Percentiles rank a stretch among this genome's conserved stretches.
Evolutionary conservation across 1,140 invertebrate species (phyloP).

Genomic region (Drosophila subobscura): DNA sequence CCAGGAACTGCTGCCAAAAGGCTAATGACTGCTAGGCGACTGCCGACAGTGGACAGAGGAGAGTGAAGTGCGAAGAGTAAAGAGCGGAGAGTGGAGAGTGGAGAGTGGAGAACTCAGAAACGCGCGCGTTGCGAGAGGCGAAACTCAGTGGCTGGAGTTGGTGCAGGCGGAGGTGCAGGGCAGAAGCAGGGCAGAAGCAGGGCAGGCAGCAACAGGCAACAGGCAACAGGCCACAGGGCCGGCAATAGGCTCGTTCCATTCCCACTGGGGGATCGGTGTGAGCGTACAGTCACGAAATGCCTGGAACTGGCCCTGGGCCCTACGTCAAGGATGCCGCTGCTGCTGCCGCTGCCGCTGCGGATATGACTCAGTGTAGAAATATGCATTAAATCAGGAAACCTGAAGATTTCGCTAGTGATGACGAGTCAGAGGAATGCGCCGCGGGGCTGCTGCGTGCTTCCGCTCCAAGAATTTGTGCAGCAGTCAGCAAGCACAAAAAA

Average conservation of each 20-base stretch:
- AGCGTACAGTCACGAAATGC: conserved; percentile 41
- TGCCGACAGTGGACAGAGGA: too few species aligned
- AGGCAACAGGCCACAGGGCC: neutral
- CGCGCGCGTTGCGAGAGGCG: neutral
- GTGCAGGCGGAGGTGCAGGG: too few species aligned
- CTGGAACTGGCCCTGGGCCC: neutral
- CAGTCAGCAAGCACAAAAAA: too few species aligned
- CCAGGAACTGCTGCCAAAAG: conserved; percentile 72
- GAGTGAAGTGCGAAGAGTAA: neutral
- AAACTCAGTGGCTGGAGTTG: too few species aligned
- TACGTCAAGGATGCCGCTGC: conserved; percentile 52
- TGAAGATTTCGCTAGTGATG: too few species aligned
- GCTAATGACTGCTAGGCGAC: conserved; percentile 67
- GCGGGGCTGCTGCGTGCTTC: neutral
- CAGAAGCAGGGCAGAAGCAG: too few species aligned
- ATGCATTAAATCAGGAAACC: conserved; percentile 48
- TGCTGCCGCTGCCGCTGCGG: neutral
- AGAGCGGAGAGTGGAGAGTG: too few species aligned
- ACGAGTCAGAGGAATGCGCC: neutral
- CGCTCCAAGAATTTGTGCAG: too few species aligned
- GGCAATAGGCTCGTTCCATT: neutral
- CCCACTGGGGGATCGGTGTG: neutral
- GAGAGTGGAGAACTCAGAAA: too few species aligned
- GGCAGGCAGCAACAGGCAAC: neutral
- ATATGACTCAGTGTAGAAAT: conserved; percentile 38